Evolutionary conservation across 2,113 vertebrate genomes (phyloP).

Genomic region (Gymnocephalus cernua): DNA sequence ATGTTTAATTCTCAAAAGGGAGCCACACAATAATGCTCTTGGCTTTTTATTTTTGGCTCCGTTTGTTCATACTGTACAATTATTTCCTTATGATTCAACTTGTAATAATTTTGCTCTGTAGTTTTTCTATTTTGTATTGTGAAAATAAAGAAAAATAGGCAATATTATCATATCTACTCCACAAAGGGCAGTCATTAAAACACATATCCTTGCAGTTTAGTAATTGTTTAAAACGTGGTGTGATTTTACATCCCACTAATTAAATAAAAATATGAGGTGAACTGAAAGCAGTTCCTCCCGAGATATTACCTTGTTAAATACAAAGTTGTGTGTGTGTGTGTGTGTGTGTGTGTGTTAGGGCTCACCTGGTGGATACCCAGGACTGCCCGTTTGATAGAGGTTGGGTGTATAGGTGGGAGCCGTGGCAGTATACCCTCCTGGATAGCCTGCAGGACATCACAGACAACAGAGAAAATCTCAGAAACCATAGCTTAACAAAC

Average conservation of each 20-base stretch:
- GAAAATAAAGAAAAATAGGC: neutral
- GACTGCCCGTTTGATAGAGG: slow-evolving; percentile 96
- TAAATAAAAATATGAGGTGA: neutral
- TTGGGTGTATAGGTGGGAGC: slow-evolving; percentile 96
- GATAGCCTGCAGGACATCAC: slow-evolving; percentile 89
- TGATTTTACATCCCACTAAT: slow-evolving; percentile 11
- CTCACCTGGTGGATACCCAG: slow-evolving; percentile 93
- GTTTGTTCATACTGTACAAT: neutral
- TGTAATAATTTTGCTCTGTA: neutral
- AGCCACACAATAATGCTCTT: neutral
- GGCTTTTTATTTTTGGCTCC: neutral
- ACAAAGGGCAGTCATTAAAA: neutral
- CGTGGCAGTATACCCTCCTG: slow-evolving; percentile 93
- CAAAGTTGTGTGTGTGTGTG: no score
- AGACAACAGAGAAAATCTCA: slow-evolving; percentile 43
- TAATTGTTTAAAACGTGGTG: neutral
- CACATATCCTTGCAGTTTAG: neutral
- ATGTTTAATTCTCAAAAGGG: neutral
- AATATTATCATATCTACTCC: neutral
- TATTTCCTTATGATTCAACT: neutral
- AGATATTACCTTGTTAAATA: neutral
- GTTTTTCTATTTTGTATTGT: neutral
- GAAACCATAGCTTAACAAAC: slow-evolving; percentile 31
- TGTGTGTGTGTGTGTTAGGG: neutral
- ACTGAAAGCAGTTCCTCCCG: neutral